Evolutionary conservation across 1,140 invertebrate species (phyloP), one percentile per base, ranked within the genome.

Genomic region (Colletes gigas): DNA sequence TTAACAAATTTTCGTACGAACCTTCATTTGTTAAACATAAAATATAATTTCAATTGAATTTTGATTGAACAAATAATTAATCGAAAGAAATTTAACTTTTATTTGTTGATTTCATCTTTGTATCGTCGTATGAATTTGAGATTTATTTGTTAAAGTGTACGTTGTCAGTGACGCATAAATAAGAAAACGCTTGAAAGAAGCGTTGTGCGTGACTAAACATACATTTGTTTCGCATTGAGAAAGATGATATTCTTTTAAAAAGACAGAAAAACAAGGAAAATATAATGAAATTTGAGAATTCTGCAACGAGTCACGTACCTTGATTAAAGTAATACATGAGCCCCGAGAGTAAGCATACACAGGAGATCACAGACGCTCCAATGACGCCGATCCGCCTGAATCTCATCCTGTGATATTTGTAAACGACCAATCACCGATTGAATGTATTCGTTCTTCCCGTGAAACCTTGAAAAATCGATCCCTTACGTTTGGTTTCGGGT

Each of bases 281-380:
- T 30, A 30, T 30, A 30, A 30, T 30, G 1, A 30, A 30, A 30
- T 30, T 30, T 30, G 30, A 30, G 30, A 17, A n/a, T 19, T 68
- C 17, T 15, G 8, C 10, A 68, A 30, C 44, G 4, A 19, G 14
- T 41, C 30, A 55, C 57, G 82, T 88, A 93, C 92, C 90, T 89
- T 92, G 89, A 86, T 91, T 92, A 41, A 92, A 91, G 81, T 93
- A 92, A 68, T 91, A 92, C 89, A 92, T 90, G 4, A 92, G 68
- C 41, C 89, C 86, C 1, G 88, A 87, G 14, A 92, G 88, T 1
- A 89, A 21, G 41, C 88, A 83, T 8, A 90, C 73, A 14, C 78
- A 63, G 15, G 72, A 44, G 60, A 92, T 92, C 9, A 92, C 78
- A 54, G 83, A 87, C 8, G 68, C 81, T 39, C 91, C 91, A 17